A percentile compares a stretch with the other conserved stretches of the same genome.
These are phyloP conservation scores for Poecilia wingei DNA, from an alignment of 2,797 vertebrate species.

Conservation along the genomic window DNA sequence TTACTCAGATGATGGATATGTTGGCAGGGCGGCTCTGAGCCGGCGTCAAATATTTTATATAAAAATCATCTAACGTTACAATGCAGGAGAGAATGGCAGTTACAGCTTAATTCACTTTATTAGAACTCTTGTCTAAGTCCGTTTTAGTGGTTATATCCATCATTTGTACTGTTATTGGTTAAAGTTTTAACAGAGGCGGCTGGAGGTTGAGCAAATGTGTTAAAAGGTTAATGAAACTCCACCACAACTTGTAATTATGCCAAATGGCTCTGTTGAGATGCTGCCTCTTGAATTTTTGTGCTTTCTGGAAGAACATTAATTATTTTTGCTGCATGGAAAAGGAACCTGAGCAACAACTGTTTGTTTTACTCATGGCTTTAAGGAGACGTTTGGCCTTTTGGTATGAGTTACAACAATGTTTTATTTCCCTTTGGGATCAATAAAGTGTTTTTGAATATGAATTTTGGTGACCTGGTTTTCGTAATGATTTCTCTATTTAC, in stretches of 20 bases:
- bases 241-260: neutral
- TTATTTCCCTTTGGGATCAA: too few relatives aligned
- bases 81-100: neutral
- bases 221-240: neutral
- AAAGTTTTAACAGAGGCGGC: neutral
- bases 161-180: neutral
- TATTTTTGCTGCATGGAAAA: neutral
- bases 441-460: too few relatives aligned
- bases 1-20: conserved; percentile 36
- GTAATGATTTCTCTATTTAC: neutral
- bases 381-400: neutral
- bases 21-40: conserved; percentile 21
- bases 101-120: conserved; percentile 15
- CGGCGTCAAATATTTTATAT: conserved; percentile 1
- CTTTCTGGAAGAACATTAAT: neutral
- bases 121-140: neutral
- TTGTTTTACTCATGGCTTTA: neutral
- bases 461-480: neutral
- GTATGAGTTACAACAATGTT: too few relatives aligned
- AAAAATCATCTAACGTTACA: conserved; percentile 12
- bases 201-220: neutral
- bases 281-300: neutral
- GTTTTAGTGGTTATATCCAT: neutral
- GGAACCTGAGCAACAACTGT: neutral
- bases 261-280: neutral